Base-by-base conservation (phyloP, 2,797 vertebrate genomes). In the Carapus acus region DNA sequence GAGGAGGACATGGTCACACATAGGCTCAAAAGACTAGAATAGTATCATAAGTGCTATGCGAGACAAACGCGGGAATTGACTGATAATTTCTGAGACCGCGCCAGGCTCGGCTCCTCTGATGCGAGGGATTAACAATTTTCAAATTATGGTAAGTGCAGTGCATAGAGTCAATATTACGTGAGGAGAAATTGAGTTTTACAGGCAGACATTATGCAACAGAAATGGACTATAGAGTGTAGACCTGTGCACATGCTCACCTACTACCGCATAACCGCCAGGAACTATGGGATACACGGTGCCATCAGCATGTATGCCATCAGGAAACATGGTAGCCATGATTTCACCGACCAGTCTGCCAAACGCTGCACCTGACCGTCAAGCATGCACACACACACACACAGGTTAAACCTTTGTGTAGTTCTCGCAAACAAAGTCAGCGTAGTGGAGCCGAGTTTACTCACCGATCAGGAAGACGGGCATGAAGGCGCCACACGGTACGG, bases 381-480 rank as follows among this genome's bases (percentile, higher is more conserved):
- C 24, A 27, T 9, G 9, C 24, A 27, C 17, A 39, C 55, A 9
- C 66, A 72, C 56, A 61, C 49, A 70, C 39, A 54, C n/a, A 67
- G 1, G 54, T 53, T 23, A 38, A 58, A 48, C 33, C 7, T 27
- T 5, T 9, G 24, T 27, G 4, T 27, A 9, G 24, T 27, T 27
- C 24, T 27, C n/a, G 24, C 9, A 27, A 9, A 27, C 9, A 27
- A 27, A 4, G 9, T 27, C 24, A 27, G 24, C 9, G 24, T 27
- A 27, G 5, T 9, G 5, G 24, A 27, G 24, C 24, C 50, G 50
- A 18, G 41, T 57, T 44, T 18, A 83, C 86, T 90, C 80, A 98
- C 96, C 96, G 0, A 98, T 98, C 14, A 98, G 91, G 2, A 98
- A 98, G 71, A 98, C 96, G 0, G 96, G 96, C 96, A 98, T 98